Conservation (phyloP, 1,140 invertebrate genomes). For the Mercenaria mercenaria region DNA sequence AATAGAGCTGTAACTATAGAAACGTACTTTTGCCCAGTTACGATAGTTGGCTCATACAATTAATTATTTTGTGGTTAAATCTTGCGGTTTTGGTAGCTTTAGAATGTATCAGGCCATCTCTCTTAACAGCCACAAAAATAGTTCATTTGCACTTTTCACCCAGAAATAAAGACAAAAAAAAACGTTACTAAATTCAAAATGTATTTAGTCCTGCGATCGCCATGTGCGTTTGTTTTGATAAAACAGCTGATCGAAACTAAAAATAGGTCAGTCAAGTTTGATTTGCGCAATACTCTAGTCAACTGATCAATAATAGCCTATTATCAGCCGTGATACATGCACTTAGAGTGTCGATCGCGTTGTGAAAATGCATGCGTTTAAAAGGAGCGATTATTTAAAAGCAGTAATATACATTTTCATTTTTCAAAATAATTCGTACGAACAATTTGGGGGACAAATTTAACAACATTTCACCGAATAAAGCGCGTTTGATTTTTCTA, state of each 20-base stretch:
- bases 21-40: constrained; percentile 29
- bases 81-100: background rate
- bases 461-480: no score
- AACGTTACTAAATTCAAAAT: background rate
- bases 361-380: background rate
- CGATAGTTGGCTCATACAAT: background rate
- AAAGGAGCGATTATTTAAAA: no score
- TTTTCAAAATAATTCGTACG: no score
- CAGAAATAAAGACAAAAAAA: background rate
- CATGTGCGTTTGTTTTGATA: constrained; percentile 32
- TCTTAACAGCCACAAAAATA: background rate
- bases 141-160: background rate
- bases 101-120: no score
- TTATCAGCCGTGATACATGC: constrained; percentile 10
- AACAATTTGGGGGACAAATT: no score
- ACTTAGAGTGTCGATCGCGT: background rate
- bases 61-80: constrained; percentile 5
- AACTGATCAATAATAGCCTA: constrained; percentile 17
- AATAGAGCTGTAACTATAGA: background rate
- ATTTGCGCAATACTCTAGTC: constrained; percentile 32
- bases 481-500: no score
- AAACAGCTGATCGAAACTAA: constrained; percentile 36
- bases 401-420: no score
- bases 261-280: constrained; percentile 7
- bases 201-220: no score